Base-by-base conservation (phyloP, 2,888 invertebrate genomes). In the Xestia ashworthii region DNA sequence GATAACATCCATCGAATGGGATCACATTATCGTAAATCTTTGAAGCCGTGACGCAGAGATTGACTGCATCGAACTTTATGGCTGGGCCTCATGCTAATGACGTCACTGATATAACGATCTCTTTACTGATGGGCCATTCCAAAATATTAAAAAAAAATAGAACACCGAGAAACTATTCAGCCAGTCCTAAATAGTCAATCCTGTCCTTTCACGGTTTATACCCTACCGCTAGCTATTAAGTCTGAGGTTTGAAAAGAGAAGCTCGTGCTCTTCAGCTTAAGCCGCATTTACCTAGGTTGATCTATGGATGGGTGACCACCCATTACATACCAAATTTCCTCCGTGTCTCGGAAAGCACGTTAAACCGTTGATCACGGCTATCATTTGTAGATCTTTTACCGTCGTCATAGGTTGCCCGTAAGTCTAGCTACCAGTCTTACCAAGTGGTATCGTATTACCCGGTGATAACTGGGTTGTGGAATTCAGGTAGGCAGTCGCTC, bases 21-120 rank as follows among this genome's bases (percentile, higher is more conserved):
- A 50, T 55, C 71, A 25, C 25, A 68, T 25, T 41, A 55, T 46
- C 71, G 64, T 85, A 80, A 78, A 83, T 85, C 73, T 64, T 44
- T 66, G 41, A 38, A 38, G 44, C 65, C 22, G 19, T 74, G 77
- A 69, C 73, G 69, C 55, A 67, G 74, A 67, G 74, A 76, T 58
- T 75, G 48, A 58, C 68, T 82, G 66, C 68, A 76, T 68, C 48
- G 66, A 71, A 64, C 12, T 69, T 80, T 73, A 80, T 71, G 38
- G 65, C 48, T 25, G 44, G n/a, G 38, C 41, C 60, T 41, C 25
- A 64, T 65, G 77, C n/a, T n/a, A 44, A 41, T 64, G 64, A 64
- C n/a, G 41, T 64, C 1, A 64, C 14, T 41, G 58, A 58, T 11
- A 25, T 14, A 60, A 25, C 8, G 14, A 3, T 32, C 1, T 32